These are phyloP conservation scores for Mamestra brassicae DNA, from an alignment of 2,888 invertebrate genomes.

Conservation along the genomic window DNA sequence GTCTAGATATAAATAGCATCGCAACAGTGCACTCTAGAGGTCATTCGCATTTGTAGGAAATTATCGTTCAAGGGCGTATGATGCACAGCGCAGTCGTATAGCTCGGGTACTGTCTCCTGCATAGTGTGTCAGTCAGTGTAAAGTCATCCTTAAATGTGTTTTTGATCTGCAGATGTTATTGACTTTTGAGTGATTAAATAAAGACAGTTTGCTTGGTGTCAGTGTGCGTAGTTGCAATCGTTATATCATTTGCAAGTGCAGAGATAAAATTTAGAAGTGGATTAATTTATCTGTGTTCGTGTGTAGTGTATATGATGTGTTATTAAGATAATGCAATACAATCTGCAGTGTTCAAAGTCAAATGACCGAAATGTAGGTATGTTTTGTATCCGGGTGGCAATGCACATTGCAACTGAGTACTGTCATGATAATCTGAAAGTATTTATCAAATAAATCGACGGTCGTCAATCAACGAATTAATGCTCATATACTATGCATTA, in stretches of 20 bases:
- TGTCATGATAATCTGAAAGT: slow-evolving; percentile 16
- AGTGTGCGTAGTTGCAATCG: not conserved
- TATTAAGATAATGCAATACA: slow-evolving; percentile 3
- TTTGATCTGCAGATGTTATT: not conserved
- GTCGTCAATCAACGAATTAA: slow-evolving; percentile 31
- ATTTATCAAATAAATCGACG: slow-evolving; percentile 31
- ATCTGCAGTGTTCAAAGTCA: slow-evolving; percentile 3
- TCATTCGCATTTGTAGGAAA: slow-evolving; percentile 30
- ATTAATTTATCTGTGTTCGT: not conserved
- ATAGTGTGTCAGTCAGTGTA: not conserved
- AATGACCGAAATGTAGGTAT: not conserved
- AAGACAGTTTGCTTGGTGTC: not conserved
- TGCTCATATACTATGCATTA: slow-evolving; percentile 39
- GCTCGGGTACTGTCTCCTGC: not conserved
- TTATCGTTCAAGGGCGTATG: slow-evolving; percentile 34
- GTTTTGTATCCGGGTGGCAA: slow-evolving; percentile 24
- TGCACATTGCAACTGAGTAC: slow-evolving; percentile 19
- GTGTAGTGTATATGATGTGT: not conserved
- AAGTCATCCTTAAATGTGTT: not conserved
- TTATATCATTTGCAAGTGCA: not conserved
- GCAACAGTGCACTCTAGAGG: slow-evolving; percentile 20
- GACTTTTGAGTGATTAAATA: not conserved
- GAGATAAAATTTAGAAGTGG: slow-evolving; percentile 11
- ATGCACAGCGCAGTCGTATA: not conserved
- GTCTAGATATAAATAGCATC: slow-evolving; percentile 26